Conservation (phyloP, 2,113 vertebrate genomes). For the Parus major region DNA sequence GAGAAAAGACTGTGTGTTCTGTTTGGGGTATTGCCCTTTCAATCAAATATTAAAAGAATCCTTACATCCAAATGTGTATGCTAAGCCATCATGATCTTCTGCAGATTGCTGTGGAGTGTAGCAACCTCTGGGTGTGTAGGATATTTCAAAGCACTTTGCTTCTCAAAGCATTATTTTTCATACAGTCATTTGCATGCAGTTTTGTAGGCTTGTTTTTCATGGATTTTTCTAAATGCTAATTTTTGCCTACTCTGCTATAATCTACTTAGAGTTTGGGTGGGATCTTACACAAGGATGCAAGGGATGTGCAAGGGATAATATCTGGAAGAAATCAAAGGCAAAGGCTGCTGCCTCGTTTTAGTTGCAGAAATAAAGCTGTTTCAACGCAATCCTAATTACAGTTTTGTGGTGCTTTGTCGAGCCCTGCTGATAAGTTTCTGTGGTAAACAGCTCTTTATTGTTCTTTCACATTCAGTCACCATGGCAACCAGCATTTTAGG, state of each 20-base stretch:
- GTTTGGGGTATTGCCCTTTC: background rate
- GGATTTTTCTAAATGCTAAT: slow-evolving; percentile 42
- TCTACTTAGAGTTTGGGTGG: background rate
- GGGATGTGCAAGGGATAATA: slow-evolving; percentile 4
- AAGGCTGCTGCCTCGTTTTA: slow-evolving; percentile 29
- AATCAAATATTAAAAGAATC: background rate
- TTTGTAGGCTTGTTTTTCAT: slow-evolving; percentile 20
- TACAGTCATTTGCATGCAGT: background rate
- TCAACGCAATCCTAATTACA: slow-evolving; percentile 57
- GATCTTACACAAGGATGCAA: background rate
- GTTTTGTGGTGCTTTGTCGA: slow-evolving; percentile 59
- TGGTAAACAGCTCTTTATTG: slow-evolving; percentile 67
- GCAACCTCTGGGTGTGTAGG: background rate
- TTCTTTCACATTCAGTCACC: slow-evolving; percentile 67
- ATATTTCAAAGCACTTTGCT: slow-evolving; percentile 12
- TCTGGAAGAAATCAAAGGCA: slow-evolving; percentile 46
- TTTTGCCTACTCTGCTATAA: slow-evolving; percentile 43
- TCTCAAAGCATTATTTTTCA: background rate
- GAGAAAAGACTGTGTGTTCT: background rate
- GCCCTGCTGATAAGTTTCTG: slow-evolving; percentile 65
- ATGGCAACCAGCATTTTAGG: slow-evolving; percentile 65
- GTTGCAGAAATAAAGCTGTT: slow-evolving; percentile 43
- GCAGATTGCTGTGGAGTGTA: background rate
- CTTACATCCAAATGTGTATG: background rate
- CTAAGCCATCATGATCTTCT: background rate